Evolutionary conservation across 2,113 vertebrate genomes (phyloP).

Genomic region (Cephalopterus ornatus): DNA sequence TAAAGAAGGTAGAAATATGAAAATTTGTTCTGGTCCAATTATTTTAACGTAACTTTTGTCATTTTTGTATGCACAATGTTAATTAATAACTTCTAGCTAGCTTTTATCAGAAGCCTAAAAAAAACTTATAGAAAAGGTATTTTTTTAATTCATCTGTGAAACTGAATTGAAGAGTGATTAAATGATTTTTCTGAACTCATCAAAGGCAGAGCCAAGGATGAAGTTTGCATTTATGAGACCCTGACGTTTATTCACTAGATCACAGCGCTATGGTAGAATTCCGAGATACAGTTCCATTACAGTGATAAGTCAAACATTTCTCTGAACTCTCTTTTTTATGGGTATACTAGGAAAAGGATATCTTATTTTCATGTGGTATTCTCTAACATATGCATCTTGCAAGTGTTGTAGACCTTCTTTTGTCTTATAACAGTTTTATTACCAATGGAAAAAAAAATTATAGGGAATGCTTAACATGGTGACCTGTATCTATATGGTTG

Average conservation of each 20-base stretch:
- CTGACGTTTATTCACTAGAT: not conserved
- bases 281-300: not conserved
- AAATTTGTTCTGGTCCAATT: not conserved
- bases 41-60: not conserved
- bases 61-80: not conserved
- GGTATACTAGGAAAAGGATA: not conserved
- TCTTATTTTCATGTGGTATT: not conserved
- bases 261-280: not conserved
- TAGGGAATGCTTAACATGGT: not conserved
- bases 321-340: not conserved
- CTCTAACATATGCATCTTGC: not conserved
- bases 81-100: not conserved
- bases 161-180: not conserved
- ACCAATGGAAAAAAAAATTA: not conserved
- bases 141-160: not conserved
- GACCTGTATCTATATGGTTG: not conserved
- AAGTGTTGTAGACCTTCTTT: not conserved
- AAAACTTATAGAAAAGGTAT: not conserved
- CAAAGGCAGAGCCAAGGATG: not conserved
- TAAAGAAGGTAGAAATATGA: not conserved
- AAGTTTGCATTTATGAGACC: not conserved
- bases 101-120: not conserved
- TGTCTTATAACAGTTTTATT: not conserved
- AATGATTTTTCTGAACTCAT: not conserved
- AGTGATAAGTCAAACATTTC: not conserved